Evolutionary conservation across 2,888 invertebrate genomes (phyloP).

Genomic region (Ornithoptera priamus): DNA sequence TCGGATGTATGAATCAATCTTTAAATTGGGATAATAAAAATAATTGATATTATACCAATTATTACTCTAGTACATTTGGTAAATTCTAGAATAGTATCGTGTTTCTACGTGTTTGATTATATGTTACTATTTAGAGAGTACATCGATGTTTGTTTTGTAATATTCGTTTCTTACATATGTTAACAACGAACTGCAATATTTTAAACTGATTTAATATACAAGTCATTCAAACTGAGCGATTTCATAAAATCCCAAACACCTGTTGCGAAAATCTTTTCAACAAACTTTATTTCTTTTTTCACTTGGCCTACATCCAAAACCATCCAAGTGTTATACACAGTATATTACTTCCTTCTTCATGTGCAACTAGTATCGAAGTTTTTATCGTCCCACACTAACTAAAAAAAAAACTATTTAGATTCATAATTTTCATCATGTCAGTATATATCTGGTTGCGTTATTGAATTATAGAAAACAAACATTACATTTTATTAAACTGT

Average conservation of each 20-base stretch:
- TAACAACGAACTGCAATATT: background rate
- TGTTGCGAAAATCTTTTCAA: constrained; percentile 7
- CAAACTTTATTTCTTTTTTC: background rate
- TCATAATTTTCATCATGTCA: background rate
- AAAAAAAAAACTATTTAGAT: background rate
- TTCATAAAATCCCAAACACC: constrained; percentile 5
- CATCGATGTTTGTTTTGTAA: background rate
- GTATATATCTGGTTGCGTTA: background rate
- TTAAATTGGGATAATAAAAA: too few relatives aligned
- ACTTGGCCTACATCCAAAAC: constrained; percentile 19
- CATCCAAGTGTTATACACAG: background rate
- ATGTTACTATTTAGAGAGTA: background rate
- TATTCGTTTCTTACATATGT: background rate
- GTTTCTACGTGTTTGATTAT: background rate
- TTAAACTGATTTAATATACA: background rate
- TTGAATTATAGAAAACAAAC: background rate
- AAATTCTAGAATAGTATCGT: too few relatives aligned
- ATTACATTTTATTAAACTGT: background rate
- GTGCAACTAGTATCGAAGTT: background rate
- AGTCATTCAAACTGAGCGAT: background rate
- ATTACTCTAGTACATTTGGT: too few relatives aligned
- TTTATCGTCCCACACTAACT: background rate
- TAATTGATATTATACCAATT: too few relatives aligned
- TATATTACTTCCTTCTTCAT: background rate
- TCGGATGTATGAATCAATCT: too few relatives aligned